Evolutionary conservation across 2,113 vertebrate species (phyloP).

Genomic region (Trichomycterus rosablanca): DNA sequence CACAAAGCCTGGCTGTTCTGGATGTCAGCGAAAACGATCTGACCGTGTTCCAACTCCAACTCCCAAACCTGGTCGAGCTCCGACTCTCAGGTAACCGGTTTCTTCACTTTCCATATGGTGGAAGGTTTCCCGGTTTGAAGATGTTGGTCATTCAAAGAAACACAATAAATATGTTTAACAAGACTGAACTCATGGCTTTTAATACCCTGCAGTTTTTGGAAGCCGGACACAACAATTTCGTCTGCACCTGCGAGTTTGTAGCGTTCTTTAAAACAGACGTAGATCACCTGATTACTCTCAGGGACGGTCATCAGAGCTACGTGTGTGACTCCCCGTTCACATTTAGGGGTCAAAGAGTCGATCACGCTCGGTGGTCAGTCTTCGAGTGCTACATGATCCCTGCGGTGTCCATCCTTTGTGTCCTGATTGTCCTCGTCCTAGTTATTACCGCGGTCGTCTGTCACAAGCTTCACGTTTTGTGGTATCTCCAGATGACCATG

Average conservation of each 20-base stretch:
- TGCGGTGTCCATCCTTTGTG: conserved; percentile 63
- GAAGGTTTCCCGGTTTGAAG: conserved; percentile 59
- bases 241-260: conserved; percentile 83
- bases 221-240: conserved; percentile 73
- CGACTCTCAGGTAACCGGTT: conserved; percentile 79
- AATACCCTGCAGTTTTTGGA: conserved; percentile 63
- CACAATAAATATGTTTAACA: conserved; percentile 65
- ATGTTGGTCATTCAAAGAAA: conserved; percentile 71
- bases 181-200: conserved; percentile 63
- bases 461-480: conserved; percentile 70
- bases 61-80: conserved; percentile 74
- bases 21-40: conserved; percentile 82
- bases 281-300: conserved; percentile 37
- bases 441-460: conserved; percentile 46
- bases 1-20: conserved; percentile 66
- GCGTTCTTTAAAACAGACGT: conserved; percentile 56
- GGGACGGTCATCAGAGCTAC: conserved; percentile 65
- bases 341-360: conserved; percentile 58
- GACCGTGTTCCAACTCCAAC: conserved; percentile 53
- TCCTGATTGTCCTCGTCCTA: conserved; percentile 49
- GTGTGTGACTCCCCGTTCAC: conserved; percentile 75
- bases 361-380: conserved; percentile 47
- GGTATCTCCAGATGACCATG: conserved; percentile 86
- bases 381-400: conserved; percentile 69
- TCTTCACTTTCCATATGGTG: conserved; percentile 62